phyloP scores from a whole-genome alignment of 2,797 vertebrate species.

The Passerculus sandwichensis region DNA sequence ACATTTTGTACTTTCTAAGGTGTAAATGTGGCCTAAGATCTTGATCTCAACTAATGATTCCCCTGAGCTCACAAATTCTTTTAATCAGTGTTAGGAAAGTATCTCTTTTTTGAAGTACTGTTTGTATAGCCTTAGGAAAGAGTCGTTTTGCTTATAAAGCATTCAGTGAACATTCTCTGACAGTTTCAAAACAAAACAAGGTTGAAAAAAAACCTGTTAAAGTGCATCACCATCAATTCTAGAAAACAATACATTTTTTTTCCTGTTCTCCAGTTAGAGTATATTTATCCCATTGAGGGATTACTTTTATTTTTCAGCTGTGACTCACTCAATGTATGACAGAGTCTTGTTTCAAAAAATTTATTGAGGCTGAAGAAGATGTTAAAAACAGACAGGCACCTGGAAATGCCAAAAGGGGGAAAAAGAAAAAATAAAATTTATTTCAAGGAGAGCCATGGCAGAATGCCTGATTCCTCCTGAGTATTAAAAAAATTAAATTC shows the following conservation, averaged over 20 bases:
- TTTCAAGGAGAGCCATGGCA: constrained; percentile 30
- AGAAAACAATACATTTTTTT: constrained; percentile 12
- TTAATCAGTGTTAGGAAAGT: constrained; percentile 1
- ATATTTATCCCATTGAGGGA: constrained; percentile 13
- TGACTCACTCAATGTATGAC: constrained; percentile 45
- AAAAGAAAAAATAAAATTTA: constrained; percentile 19
- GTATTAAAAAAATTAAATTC: not conserved
- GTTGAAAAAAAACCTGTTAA: not conserved
- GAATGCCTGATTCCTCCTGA: not conserved
- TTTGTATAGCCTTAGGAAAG: not conserved
- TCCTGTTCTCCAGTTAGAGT: not conserved
- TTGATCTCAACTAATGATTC: not conserved
- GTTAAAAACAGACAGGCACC: constrained; percentile 55
- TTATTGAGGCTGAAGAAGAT: constrained; percentile 56
- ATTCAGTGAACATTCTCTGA: not conserved
- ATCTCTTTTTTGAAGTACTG: not conserved
- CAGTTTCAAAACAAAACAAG: constrained; percentile 24
- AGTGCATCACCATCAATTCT: constrained; percentile 10
- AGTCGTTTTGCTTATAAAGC: constrained; percentile 1
- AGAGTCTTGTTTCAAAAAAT: constrained; percentile 51
- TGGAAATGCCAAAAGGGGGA: constrained; percentile 21
- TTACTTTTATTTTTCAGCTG: constrained; percentile 41
- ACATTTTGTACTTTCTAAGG: not conserved
- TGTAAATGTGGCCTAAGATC: not conserved
- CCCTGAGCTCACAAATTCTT: not conserved